A percentile compares a stretch with the other conserved stretches of the same genome.
These are phyloP conservation scores for Leptopilina drosophilae DNA, from an alignment of 2,888 invertebrate genomes.

Conservation along the genomic window DNA sequence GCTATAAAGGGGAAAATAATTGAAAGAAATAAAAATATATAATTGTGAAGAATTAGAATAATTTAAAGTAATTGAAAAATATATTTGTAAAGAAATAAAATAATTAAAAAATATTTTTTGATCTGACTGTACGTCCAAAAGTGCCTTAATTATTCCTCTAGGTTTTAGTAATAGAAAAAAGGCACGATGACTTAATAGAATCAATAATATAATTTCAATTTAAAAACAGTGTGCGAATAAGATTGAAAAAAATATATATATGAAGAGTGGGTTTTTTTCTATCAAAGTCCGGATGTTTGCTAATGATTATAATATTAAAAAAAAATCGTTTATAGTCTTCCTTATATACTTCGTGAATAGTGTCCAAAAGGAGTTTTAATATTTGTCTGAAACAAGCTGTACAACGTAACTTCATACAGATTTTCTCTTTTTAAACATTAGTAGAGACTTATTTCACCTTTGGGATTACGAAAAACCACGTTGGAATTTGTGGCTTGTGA, in stretches of 20 bases:
- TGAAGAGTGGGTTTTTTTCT: neutral
- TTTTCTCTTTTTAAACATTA: slow-evolving; percentile 50
- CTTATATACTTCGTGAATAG: neutral
- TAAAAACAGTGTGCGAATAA: no score
- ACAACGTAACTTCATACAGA: slow-evolving; percentile 53
- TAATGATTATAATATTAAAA: slow-evolving; percentile 11
- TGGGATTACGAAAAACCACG: slow-evolving; percentile 22
- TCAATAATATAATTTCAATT: no score
- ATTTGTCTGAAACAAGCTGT: slow-evolving; percentile 55
- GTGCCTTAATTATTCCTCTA: no score
- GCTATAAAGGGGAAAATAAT: no score
- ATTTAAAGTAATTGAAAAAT: no score
- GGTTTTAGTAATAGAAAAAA: no score
- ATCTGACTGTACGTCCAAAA: no score
- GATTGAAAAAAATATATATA: neutral
- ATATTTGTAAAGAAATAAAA: no score
- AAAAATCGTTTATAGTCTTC: neutral
- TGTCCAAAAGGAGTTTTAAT: slow-evolving; percentile 55
- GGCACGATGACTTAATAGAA: no score
- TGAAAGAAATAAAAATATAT: no score
- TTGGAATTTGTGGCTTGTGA: slow-evolving; percentile 37
- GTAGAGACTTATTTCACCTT: slow-evolving; percentile 31
- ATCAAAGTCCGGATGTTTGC: neutral
- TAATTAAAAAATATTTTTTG: no score
- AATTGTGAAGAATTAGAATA: no score